phyloP scores from a whole-genome alignment of 2,113 vertebrate species.

The Sclerurus mexicanus region DNA sequence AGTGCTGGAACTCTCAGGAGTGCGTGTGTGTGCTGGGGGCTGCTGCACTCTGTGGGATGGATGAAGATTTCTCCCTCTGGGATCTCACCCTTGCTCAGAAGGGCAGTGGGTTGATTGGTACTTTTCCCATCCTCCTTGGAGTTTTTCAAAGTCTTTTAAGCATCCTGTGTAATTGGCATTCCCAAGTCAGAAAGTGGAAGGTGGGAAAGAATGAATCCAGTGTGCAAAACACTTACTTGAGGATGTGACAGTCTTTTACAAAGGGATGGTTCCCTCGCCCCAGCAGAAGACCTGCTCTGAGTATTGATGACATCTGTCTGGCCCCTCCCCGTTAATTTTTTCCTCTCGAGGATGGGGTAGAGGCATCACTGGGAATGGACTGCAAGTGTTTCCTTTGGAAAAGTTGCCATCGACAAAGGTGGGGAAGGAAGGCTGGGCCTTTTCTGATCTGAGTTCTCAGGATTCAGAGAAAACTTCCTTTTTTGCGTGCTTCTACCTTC shows the following conservation, averaged over 20 bases:
- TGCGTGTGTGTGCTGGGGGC: background rate
- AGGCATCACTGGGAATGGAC: background rate
- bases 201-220: background rate
- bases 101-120: background rate
- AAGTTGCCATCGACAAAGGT: background rate
- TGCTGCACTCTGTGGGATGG: fast-evolving
- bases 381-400: background rate
- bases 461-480: background rate
- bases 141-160: background rate
- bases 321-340: background rate
- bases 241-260: background rate
- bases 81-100: background rate
- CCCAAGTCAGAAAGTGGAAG: fast-evolving
- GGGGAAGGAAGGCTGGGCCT: background rate
- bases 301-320: background rate
- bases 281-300: background rate
- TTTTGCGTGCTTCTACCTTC: background rate
- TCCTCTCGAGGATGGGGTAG: background rate
- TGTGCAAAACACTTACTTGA: background rate
- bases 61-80: background rate
- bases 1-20: background rate
- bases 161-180: background rate
- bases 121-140: background rate
- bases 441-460: fast-evolving
- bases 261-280: background rate